These are phyloP conservation scores for Acutogordius australiensis DNA, from an alignment of 2,888 invertebrate genomes.

Conservation along the genomic window DNA sequence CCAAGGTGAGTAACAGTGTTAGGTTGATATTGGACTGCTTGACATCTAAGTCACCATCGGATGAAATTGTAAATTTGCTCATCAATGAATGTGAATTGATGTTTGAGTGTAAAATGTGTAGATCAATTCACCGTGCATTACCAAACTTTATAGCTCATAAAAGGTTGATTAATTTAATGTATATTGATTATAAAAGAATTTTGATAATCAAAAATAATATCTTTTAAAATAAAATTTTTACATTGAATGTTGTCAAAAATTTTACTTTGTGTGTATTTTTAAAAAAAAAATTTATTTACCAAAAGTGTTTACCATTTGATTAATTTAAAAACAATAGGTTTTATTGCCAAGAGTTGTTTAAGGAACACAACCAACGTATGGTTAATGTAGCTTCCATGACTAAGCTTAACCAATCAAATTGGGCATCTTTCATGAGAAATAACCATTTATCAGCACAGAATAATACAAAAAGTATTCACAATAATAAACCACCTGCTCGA, in stretches of 20 bases:
- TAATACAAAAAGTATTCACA: not conserved
- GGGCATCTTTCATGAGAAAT: not conserved
- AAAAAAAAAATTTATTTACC: too few species aligned
- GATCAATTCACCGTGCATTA: not conserved
- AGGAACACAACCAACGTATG: not conserved
- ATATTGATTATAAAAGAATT: too few species aligned
- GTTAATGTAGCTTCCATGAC: not conserved
- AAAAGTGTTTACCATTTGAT: too few species aligned
- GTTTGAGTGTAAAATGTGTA: not conserved
- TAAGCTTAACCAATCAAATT: not conserved
- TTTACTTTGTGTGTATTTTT: too few species aligned
- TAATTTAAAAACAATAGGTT: not conserved
- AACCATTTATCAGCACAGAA: not conserved
- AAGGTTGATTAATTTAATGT: too few species aligned
- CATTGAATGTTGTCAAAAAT: too few species aligned
- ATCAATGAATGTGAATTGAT: not conserved
- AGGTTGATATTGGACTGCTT: slow-evolving; percentile 5
- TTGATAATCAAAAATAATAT: too few species aligned
- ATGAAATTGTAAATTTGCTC: not conserved
- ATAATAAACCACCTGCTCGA: not conserved
- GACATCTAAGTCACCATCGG: not conserved
- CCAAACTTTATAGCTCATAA: slow-evolving; percentile 3
- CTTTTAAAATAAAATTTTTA: too few species aligned
- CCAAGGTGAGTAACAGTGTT: not conserved
- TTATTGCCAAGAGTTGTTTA: not conserved